Percentiles rank a stretch among this genome's conserved stretches.
phyloP scores from a whole-genome alignment of 2,888 invertebrate genomes.

The Tetropium fuscum region DNA sequence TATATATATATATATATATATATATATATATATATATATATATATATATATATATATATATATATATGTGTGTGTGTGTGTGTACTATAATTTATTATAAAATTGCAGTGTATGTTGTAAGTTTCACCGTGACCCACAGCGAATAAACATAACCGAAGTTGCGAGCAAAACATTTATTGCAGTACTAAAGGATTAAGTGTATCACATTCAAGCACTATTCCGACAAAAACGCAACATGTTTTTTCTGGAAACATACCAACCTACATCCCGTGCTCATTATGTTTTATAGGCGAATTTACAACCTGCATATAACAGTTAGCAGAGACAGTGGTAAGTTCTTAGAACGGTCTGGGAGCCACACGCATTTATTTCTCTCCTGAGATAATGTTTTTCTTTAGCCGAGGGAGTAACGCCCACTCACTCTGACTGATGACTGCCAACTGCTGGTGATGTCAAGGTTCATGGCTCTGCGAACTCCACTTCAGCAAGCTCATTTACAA shows the following conservation, averaged over 20 bases:
- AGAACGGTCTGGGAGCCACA: conserved; percentile 10
- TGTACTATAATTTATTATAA: too few relatives aligned
- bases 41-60: too few relatives aligned
- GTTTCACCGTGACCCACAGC: too few relatives aligned
- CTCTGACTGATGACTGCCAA: conserved; percentile 21
- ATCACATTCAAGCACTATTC: not conserved
- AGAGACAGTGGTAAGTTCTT: conserved; percentile 22
- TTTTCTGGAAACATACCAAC: conserved; percentile 4
- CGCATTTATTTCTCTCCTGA: conserved; percentile 24
- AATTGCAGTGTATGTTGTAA: too few relatives aligned
- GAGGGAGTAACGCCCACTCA: conserved; percentile 15
- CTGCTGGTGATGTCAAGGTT: conserved; percentile 19
- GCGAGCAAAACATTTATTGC: too few relatives aligned
- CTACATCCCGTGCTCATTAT: conserved; percentile 22
- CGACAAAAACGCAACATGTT: conserved; percentile 4
- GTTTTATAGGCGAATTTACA: conserved; percentile 27
- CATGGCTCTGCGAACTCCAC: conserved; percentile 5
- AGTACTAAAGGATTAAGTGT: conserved; percentile 1
- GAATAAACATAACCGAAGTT: too few relatives aligned
- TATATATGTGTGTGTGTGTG: too few relatives aligned
- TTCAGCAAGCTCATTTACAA: conserved; percentile 10
- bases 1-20: too few relatives aligned
- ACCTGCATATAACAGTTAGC: conserved; percentile 28
- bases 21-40: too few relatives aligned
- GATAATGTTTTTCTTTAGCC: conserved; percentile 21